Evolutionary conservation across 2,888 invertebrate genomes (phyloP), one percentile per base, ranked within the genome.

Genomic region (Rhingia rostrata): DNA sequence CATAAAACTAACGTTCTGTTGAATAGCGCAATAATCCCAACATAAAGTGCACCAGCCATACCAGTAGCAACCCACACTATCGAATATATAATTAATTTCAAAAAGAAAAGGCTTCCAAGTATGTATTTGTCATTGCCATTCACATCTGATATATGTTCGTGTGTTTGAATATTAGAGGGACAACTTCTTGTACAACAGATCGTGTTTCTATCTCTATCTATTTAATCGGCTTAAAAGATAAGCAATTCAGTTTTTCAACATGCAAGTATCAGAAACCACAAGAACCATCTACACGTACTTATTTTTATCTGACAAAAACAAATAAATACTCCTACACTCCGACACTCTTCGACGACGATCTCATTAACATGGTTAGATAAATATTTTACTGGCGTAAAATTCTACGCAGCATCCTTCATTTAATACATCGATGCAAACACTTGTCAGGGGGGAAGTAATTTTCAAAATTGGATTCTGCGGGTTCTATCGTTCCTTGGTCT

Each of bases 171-270:
- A 75, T 64, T 58, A 75, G 60, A 39, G 39, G 66, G 47, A 77
- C 45, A 45, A 53, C 33, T 53, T 32, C 39, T 75, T 70, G 41
- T 49, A 45, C 60, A 33, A 37, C 49, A 12, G 49, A 53, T 75
- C 64, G 10, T 81, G 56, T 63, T 69, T 70, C 22, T 22, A 22
- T 22, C 41, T 60, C 43, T 77, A 54, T 82, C 43, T 61, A 49
- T 72, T 61, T 72, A 82, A 82, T 82, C 82, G 61, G 54, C 82
- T 77, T 78, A 82, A 67, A 22, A 82, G 77, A 77, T 77, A 74
- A 56, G 39, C 56, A 33, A 72, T 72, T 58, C 53, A 35, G 32
- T 35, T 35, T 53, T 22, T 41, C 41, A 53, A 5, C 30, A 49
- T 22, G n/a, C 43, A 4, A n/a, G 43, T 51, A 51, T 45, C 7